Percentiles rank a stretch among this genome's conserved stretches.
Evolutionary conservation across 2,888 invertebrate species (phyloP).

Genomic region (Eutolmus rufibarbis): DNA sequence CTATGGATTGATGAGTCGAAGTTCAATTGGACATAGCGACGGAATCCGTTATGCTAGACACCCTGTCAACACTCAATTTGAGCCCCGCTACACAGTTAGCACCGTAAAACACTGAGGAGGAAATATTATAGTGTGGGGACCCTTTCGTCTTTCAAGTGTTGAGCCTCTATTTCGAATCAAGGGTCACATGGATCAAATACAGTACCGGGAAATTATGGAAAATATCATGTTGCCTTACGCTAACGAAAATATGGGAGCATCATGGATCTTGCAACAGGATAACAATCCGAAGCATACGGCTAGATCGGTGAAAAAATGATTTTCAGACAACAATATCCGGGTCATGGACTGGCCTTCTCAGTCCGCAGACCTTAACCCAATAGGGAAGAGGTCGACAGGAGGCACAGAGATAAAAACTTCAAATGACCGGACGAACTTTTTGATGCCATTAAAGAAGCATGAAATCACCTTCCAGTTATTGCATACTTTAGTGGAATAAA

Average conservation of each 20-base stretch:
- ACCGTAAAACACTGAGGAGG: background rate
- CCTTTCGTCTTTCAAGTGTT: background rate
- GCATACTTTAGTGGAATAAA: background rate
- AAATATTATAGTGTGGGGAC: background rate
- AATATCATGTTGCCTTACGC: background rate
- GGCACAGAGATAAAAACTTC: background rate
- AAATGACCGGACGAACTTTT: background rate
- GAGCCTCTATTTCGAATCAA: background rate
- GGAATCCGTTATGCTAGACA: background rate
- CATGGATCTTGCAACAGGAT: background rate
- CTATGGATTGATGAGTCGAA: background rate
- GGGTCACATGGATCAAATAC: background rate
- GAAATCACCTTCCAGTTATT: background rate
- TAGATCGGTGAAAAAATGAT: background rate
- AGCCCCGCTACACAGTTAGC: background rate
- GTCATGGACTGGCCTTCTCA: background rate
- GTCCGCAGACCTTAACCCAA: background rate
- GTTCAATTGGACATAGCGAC: background rate
- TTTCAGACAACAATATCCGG: background rate
- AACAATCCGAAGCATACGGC: slow-evolving; percentile 1
- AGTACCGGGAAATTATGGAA: background rate
- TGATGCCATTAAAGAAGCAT: background rate
- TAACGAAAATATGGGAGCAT: background rate
- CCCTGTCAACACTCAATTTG: background rate
- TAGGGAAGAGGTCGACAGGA: background rate